Conservation (phyloP, 2,888 invertebrate species). For the Epiblema foenella region DNA sequence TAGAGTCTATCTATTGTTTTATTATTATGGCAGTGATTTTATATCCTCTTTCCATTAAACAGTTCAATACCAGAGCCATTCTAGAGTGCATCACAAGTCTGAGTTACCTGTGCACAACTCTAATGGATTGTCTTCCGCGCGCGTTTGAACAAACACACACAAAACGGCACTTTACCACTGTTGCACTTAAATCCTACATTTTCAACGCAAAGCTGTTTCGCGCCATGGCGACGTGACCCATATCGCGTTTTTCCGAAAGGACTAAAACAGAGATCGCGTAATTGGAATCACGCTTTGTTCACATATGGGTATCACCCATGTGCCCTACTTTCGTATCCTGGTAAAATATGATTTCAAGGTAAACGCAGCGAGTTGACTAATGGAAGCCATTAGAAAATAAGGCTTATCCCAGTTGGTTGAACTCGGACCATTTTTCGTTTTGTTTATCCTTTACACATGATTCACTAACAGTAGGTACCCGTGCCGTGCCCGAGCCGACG, state of each 20-base stretch:
- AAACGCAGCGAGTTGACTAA: constrained; percentile 17
- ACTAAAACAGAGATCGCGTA: constrained; percentile 73
- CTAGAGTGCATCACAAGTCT: background rate
- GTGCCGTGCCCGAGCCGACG: no score
- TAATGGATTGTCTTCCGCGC: background rate
- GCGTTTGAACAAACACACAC: constrained; percentile 6
- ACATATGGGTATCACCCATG: constrained; percentile 52
- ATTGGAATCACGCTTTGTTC: constrained; percentile 75
- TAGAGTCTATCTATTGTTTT: no score
- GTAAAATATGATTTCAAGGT: constrained; percentile 23
- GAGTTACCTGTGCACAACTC: background rate
- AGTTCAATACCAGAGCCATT: background rate
- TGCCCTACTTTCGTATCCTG: constrained; percentile 36
- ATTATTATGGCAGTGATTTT: background rate
- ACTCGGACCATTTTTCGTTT: constrained; percentile 2
- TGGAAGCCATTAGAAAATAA: constrained; percentile 20
- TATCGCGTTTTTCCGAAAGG: constrained; percentile 70
- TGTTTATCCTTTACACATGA: background rate
- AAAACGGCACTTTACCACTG: constrained; percentile 8
- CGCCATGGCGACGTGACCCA: constrained; percentile 52
- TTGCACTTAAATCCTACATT: constrained; percentile 39
- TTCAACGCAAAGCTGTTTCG: constrained; percentile 33
- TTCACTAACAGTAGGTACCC: no score
- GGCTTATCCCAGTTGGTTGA: constrained; percentile 10
- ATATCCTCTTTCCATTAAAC: background rate